Base-by-base conservation (phyloP, 2,113 vertebrate genomes). In the Jaculus jaculus region DNA sequence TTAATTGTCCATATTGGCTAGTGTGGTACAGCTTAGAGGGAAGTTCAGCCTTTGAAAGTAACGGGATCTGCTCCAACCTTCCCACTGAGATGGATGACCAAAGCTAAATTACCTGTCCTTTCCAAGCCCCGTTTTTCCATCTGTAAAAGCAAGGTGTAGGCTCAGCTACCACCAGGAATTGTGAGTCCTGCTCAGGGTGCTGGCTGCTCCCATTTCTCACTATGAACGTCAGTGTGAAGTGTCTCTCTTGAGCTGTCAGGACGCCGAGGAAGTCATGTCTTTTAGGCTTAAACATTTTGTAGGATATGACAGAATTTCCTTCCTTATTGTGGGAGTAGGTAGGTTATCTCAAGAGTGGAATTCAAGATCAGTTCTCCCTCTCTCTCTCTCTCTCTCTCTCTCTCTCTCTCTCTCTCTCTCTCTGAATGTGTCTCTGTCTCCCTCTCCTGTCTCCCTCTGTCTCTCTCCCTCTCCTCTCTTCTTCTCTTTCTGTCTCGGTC, bases 391-490 rank as follows among this genome's bases (percentile, higher is more conserved):
- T n/a, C n/a, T n/a, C n/a, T n/a, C n/a, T n/a, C n/a, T n/a, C n/a
- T n/a, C n/a, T n/a, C n/a, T n/a, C n/a, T n/a, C n/a, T n/a, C n/a
- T n/a, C 42, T 47, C 42, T 47, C 42, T 47, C 42, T 47, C 42
- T 47, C 42, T 47, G 42, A 47, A 47, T 47, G 8, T 47, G 42
- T 8, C 42, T 47, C 42, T 47, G 42, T 47, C 42, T 60, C 10
- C 21, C 73, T 47, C 42, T 47, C 42, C 42, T 47, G n/a, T n/a
- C n/a, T n/a, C n/a, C n/a, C 42, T 47, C 42, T 6, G 42, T 24
- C 32, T 8, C 20, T 7, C 66, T 4, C 1, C n/a, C 23, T 30
- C 28, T 3, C 1, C 13, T 15, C 15, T 58, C n/a, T 30, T 12
- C 61, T 7, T 8, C 26, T 37, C 51, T 39, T 18, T 39, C 37